These are phyloP conservation scores for Rambutsinella grinnellia DNA, from an alignment of 2,888 invertebrate genomes.

Conservation along the genomic window DNA sequence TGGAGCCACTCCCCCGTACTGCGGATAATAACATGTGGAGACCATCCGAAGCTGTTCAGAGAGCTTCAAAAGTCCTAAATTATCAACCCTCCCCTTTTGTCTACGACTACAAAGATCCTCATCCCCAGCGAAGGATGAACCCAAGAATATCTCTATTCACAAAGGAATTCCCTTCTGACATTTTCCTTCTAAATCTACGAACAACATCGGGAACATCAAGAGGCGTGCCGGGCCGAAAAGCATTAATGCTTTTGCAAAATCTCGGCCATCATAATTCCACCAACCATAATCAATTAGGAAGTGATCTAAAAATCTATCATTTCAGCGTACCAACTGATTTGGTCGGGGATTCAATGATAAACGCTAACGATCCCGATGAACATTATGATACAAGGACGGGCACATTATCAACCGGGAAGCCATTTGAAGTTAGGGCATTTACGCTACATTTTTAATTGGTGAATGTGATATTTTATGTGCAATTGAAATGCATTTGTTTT, in stretches of 20 bases:
- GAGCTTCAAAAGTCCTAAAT: slow-evolving; percentile 81
- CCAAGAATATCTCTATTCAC: slow-evolving; percentile 62
- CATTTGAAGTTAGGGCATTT: slow-evolving; percentile 33
- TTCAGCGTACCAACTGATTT: slow-evolving; percentile 20
- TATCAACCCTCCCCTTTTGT: slow-evolving; percentile 86
- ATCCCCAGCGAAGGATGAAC: not conserved
- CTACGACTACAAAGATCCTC: slow-evolving; percentile 74
- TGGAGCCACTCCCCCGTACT: slow-evolving; percentile 75
- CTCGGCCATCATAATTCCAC: slow-evolving; percentile 40
- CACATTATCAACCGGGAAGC: slow-evolving; percentile 4
- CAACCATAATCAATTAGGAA: not conserved
- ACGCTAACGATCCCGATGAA: not conserved
- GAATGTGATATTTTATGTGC: no score
- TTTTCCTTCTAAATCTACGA: slow-evolving; percentile 84
- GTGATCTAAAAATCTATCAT: slow-evolving; percentile 30
- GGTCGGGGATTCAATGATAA: not conserved
- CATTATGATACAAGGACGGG: slow-evolving; percentile 12
- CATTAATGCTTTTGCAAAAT: slow-evolving; percentile 59
- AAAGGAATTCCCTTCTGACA: slow-evolving; percentile 77
- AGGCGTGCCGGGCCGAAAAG: slow-evolving; percentile 56
- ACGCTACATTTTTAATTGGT: slow-evolving; percentile 30
- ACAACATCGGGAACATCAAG: slow-evolving; percentile 83
- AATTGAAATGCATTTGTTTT: no score
- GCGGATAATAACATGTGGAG: slow-evolving; percentile 65
- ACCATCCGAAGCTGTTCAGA: slow-evolving; percentile 80